Conservation (phyloP, 2,797 vertebrate species). For the Cygnus olor region DNA sequence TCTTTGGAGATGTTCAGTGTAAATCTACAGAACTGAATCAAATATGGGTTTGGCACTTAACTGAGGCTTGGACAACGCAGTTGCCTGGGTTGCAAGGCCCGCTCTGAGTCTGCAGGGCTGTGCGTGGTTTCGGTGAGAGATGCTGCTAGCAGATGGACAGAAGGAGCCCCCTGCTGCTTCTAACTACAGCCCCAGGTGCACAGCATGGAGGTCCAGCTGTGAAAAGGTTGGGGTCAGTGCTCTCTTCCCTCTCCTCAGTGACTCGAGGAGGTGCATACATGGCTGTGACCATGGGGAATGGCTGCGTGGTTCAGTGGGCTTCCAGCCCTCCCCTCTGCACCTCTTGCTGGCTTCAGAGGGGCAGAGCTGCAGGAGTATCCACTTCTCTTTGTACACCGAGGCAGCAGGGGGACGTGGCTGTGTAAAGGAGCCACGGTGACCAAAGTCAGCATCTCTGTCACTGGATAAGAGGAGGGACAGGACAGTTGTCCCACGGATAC, state of each 20-base stretch:
- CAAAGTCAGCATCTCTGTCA: not conserved
- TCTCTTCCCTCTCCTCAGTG: not conserved
- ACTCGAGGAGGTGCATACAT: fast-evolving
- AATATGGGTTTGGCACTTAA: not conserved
- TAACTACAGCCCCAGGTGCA: not conserved
- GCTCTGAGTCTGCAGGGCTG: not conserved
- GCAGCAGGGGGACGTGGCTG: fast-evolving
- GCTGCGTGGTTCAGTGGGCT: fast-evolving
- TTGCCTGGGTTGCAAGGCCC: not conserved
- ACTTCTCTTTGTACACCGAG: not conserved
- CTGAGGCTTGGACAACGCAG: not conserved
- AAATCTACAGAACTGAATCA: not conserved
- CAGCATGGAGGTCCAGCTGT: not conserved
- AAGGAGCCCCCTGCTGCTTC: not conserved
- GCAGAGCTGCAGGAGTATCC: not conserved
- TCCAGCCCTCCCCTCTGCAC: not conserved
- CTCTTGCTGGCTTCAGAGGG: not conserved
- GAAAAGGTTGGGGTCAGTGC: not conserved
- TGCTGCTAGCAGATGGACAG: not conserved
- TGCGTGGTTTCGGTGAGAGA: not conserved
- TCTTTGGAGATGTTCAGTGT: not conserved
- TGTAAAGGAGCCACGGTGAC: not conserved
- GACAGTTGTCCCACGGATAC: not conserved
- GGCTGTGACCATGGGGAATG: not conserved
- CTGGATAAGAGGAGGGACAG: not conserved